A percentile compares a stretch with the other conserved stretches of the same genome.
Conservation (phyloP, 2,113 vertebrate genomes). For the Alces alces region DNA sequence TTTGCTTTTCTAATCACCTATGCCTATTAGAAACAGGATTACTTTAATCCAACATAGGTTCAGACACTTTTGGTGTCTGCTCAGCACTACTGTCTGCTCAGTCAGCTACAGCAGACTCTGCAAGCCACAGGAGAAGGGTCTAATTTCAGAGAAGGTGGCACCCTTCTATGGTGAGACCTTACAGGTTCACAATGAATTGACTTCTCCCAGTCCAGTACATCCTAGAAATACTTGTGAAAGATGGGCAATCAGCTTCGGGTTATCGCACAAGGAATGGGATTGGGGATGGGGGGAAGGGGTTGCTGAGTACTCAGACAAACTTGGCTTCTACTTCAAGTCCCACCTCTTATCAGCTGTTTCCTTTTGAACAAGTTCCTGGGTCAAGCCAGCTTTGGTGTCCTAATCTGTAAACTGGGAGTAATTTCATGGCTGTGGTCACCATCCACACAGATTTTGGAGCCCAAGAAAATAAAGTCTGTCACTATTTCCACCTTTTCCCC, state of each 20-base stretch:
- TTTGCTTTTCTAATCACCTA: background rate
- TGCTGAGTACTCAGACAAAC: background rate
- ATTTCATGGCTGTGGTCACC: background rate
- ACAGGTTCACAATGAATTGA: background rate
- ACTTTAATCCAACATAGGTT: background rate
- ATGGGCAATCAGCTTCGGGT: background rate
- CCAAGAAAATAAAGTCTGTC: background rate
- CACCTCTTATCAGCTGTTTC: background rate
- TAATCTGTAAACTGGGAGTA: background rate
- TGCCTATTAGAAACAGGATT: background rate
- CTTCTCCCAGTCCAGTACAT: background rate
- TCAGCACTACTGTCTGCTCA: background rate
- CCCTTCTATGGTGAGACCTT: background rate
- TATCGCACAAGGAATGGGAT: background rate
- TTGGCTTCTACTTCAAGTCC: background rate
- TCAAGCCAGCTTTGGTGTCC: background rate
- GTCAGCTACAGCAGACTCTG: too few relatives aligned
- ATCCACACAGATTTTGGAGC: background rate
- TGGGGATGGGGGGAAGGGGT: background rate
- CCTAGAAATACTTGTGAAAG: background rate
- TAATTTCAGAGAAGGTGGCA: background rate
- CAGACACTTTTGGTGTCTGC: background rate
- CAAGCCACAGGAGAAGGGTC: background rate
- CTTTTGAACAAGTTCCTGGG: background rate
- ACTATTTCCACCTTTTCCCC: background rate